Conservation (phyloP, 2,797 vertebrate species). For the Diplodus sargus region DNA sequence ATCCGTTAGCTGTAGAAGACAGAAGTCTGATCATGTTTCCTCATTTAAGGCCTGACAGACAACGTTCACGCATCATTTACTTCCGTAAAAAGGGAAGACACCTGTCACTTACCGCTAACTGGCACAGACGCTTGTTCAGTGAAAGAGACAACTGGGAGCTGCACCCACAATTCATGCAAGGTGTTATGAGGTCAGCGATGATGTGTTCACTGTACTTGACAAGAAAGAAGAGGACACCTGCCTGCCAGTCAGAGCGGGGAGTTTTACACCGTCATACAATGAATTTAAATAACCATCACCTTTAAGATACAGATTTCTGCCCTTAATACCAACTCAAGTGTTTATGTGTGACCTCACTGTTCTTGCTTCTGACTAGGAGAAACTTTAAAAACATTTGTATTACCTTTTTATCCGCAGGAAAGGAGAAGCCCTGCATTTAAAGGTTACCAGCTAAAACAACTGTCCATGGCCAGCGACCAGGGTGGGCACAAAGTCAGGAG, state of each 20-base stretch:
- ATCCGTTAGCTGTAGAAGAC: not conserved
- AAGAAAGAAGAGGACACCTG: not conserved
- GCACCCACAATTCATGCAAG: not conserved
- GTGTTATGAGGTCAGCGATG: not conserved
- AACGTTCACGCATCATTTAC: not conserved
- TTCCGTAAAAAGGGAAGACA: not conserved
- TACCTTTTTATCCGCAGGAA: slow-evolving; percentile 1
- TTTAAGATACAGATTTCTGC: not conserved
- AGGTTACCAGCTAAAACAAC: slow-evolving; percentile 60
- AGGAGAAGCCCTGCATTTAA: slow-evolving; percentile 36
- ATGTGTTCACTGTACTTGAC: not conserved
- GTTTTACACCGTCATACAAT: not conserved
- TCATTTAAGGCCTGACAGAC: not conserved
- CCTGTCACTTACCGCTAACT: not conserved
- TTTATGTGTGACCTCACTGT: not conserved
- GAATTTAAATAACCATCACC: not conserved
- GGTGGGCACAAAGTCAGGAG: slow-evolving; percentile 47
- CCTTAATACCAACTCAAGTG: not conserved
- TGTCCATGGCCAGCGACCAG: slow-evolving; percentile 21
- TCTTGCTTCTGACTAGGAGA: not conserved
- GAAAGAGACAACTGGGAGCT: not conserved
- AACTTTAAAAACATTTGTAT: not conserved
- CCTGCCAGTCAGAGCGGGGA: not conserved
- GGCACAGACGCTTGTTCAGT: not conserved
- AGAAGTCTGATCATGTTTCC: not conserved